phyloP scores from a whole-genome alignment of 2,797 vertebrate species.

The Pseudochirops cupreus region DNA sequence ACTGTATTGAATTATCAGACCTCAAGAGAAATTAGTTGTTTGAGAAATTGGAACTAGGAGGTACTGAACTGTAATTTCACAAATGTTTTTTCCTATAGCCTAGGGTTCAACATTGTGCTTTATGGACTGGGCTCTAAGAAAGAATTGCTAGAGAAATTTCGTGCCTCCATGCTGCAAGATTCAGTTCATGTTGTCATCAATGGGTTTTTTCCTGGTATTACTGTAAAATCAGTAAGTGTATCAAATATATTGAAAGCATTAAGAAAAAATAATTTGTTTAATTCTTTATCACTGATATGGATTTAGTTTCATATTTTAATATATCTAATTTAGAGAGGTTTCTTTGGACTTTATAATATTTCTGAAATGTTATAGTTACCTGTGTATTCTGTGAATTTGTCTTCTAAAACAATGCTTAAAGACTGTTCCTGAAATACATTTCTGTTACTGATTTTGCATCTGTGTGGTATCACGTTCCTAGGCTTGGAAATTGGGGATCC shows the following conservation, averaged over 20 bases:
- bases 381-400: neutral
- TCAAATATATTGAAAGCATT: constrained; percentile 49
- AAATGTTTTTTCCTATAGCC: constrained; percentile 84
- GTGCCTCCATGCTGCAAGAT: constrained; percentile 88
- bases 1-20: neutral
- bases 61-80: constrained; percentile 61
- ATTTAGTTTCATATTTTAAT: neutral
- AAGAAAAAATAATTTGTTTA: constrained; percentile 3
- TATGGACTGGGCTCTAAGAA: constrained; percentile 98
- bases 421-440: neutral
- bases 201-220: constrained; percentile 98
- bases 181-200: constrained; percentile 95
- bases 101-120: constrained; percentile 95
- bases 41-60: constrained; percentile 40
- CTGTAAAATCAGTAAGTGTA: constrained; percentile 93
- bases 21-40: constrained; percentile 32
- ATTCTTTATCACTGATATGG: neutral
- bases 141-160: constrained; percentile 94
- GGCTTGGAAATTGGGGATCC: neutral
- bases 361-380: neutral
- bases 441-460: neutral
- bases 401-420: neutral
- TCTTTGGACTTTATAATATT: constrained; percentile 33
- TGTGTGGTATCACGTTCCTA: neutral
- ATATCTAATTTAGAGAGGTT: neutral